These are phyloP conservation scores for Cheilosia variabilis DNA, from an alignment of 2,888 invertebrate genomes.

Conservation along the genomic window DNA sequence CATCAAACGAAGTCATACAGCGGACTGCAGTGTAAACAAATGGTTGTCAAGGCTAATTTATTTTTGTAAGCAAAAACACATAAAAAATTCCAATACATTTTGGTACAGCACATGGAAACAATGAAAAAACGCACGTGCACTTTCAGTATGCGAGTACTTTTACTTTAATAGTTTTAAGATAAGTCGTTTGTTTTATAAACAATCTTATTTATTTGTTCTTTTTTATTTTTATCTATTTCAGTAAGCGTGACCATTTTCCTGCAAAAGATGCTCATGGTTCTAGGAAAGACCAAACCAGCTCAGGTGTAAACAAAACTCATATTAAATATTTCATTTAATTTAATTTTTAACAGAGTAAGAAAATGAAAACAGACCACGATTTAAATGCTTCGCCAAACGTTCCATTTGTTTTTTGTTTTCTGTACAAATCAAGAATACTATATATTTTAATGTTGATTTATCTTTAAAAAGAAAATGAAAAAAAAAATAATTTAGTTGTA, in stretches of 20 bases:
- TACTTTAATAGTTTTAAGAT: conserved; percentile 10
- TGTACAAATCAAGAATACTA: conserved; percentile 17
- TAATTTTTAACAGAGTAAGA: conserved; percentile 48
- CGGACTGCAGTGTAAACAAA: too few relatives aligned
- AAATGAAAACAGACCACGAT: conserved; percentile 16
- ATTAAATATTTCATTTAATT: conserved; percentile 55
- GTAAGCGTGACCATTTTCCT: conserved; percentile 87
- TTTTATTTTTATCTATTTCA: conserved; percentile 80
- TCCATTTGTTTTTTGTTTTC: conserved; percentile 19
- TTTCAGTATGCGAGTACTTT: conserved; percentile 2
- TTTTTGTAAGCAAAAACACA: too few relatives aligned
- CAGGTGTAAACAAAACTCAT: conserved; percentile 85
- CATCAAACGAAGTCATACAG: too few relatives aligned
- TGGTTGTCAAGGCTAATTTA: too few relatives aligned
- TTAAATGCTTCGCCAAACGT: conserved; percentile 45
- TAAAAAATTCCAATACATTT: conserved; percentile 5
- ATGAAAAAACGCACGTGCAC: conserved; percentile 37
- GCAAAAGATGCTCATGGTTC: conserved; percentile 90
- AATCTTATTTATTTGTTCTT: background rate
- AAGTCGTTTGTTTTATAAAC: background rate
- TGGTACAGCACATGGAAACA: background rate
- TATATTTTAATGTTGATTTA: conserved; percentile 6
- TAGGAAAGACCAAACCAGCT: conserved; percentile 89
- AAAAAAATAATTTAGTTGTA: conserved; percentile 26
- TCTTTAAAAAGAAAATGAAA: conserved; percentile 21